Conservation (phyloP, 2,888 invertebrate species). For the Yponomeuta plumbellus region DNA sequence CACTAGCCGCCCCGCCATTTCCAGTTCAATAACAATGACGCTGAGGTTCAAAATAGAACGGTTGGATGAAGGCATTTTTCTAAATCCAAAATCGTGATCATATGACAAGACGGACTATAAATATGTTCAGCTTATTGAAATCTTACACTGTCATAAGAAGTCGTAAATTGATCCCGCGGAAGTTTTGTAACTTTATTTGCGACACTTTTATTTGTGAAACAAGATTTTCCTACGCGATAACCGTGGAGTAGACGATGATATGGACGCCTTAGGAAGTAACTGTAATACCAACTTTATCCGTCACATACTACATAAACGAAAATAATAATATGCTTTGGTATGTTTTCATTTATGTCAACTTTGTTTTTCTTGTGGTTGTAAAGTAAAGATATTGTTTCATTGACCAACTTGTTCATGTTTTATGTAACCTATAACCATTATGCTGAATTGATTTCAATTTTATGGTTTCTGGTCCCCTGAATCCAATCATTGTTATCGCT, state of each 20-base stretch:
- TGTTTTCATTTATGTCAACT: no score
- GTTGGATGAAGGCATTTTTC: constrained; percentile 40
- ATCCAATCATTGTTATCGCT: constrained; percentile 74
- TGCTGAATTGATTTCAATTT: constrained; percentile 74
- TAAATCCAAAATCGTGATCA: constrained; percentile 65
- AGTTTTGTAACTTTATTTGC: constrained; percentile 49
- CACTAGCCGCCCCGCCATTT: constrained; percentile 35
- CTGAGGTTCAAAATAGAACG: constrained; percentile 39
- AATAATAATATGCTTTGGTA: not conserved
- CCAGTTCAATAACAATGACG: constrained; percentile 36
- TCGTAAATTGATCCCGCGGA: constrained; percentile 54
- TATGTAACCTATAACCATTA: constrained; percentile 65
- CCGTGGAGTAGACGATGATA: not conserved
- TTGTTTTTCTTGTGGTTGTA: not conserved
- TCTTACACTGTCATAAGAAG: constrained; percentile 63
- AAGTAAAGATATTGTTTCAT: not conserved
- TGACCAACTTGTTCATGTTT: constrained; percentile 42
- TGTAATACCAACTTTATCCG: not conserved
- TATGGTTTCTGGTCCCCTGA: constrained; percentile 73
- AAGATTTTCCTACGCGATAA: constrained; percentile 5
- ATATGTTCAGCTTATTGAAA: constrained; percentile 69
- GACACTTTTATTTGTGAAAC: constrained; percentile 37
- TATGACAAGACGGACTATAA: constrained; percentile 60
- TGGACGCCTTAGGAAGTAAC: not conserved
- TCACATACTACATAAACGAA: constrained; percentile 1